Evolutionary conservation across 2,797 vertebrate genomes (phyloP).

Genomic region (Sitta carolinensis): DNA sequence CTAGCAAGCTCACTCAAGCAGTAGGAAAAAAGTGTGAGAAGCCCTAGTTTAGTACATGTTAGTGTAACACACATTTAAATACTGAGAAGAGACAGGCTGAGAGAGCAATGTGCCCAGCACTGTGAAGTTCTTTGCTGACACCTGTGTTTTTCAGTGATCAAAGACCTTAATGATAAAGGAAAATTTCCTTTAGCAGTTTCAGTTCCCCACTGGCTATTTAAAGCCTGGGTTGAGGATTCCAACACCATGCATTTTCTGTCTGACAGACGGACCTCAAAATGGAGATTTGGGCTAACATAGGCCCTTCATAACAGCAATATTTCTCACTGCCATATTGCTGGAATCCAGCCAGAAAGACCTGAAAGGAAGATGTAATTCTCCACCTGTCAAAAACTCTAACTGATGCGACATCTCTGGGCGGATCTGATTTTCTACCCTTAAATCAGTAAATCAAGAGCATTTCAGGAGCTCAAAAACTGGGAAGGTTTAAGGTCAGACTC

Average conservation of each 20-base stretch:
- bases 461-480: not conserved
- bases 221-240: not conserved
- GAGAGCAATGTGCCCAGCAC: not conserved
- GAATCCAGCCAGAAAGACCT: not conserved
- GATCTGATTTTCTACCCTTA: not conserved
- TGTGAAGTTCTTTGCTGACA: not conserved
- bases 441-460: not conserved
- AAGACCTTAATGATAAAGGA: not conserved
- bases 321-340: not conserved
- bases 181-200: not conserved
- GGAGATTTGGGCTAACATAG: not conserved
- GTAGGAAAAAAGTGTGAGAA: not conserved
- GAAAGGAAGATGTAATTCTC: not conserved
- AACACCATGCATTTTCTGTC: not conserved
- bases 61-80: not conserved
- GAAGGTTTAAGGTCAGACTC: not conserved
- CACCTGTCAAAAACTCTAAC: not conserved
- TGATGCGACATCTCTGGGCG: not conserved
- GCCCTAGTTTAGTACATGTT: not conserved
- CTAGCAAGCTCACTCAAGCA: rapidly evolving
- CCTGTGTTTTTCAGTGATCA: not conserved
- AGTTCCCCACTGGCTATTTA: not conserved
- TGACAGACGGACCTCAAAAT: not conserved
- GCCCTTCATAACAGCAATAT: not conserved
- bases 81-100: not conserved